Evolutionary conservation across 1,140 invertebrate species (phyloP).

Genomic region (Fopius arisanus): DNA sequence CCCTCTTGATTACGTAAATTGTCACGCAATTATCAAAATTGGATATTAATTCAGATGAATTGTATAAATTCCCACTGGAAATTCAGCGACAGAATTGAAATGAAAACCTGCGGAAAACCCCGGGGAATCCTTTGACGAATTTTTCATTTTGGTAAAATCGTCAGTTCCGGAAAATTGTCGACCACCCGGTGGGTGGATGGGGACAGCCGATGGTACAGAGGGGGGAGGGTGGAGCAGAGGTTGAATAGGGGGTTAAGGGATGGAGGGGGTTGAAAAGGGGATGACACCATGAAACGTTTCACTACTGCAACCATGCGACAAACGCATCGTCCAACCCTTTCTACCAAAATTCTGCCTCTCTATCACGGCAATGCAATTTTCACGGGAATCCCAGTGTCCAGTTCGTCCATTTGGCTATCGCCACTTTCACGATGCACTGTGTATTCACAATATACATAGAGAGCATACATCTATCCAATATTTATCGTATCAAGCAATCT

Average conservation of each 20-base stretch:
- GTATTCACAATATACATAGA: neutral
- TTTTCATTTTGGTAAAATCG: neutral
- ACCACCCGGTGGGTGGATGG: neutral
- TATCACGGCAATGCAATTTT: constrained; percentile 15
- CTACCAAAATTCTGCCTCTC: neutral
- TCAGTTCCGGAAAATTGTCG: neutral
- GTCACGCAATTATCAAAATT: too few species aligned
- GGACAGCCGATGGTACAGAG: too few species aligned
- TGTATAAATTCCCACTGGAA: too few species aligned
- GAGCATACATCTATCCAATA: constrained; percentile 3
- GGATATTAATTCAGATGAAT: too few species aligned
- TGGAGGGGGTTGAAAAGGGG: too few species aligned
- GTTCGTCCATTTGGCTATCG: neutral
- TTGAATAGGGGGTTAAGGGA: too few species aligned
- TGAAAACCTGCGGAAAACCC: neutral
- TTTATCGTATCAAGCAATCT: constrained; percentile 7
- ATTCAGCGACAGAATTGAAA: too few species aligned
- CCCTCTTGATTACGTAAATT: too few species aligned
- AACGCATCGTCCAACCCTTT: neutral
- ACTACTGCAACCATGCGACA: neutral
- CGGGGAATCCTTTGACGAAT: neutral
- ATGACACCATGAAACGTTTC: neutral
- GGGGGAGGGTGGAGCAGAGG: too few species aligned
- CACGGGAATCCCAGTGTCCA: constrained; percentile 6
- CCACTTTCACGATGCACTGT: neutral